phyloP scores from a whole-genome alignment of 92 coral and sea anemone species.

The Paragorgia papillata region DNA sequence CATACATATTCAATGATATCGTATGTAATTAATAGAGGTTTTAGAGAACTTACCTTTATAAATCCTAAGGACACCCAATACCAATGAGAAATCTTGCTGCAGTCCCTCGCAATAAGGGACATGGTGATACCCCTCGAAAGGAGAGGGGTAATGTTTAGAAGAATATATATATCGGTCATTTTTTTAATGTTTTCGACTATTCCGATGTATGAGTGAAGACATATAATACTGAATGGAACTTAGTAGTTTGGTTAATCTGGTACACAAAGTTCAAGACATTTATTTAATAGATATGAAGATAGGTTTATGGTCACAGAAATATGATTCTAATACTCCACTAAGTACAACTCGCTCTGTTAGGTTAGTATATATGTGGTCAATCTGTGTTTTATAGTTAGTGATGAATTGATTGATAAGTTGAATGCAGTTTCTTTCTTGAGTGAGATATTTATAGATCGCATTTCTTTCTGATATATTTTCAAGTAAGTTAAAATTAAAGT shows the following conservation, averaged over 20 bases:
- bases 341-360: slow-evolving; percentile 49
- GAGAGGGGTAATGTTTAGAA: slow-evolving; percentile 12
- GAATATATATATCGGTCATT: not conserved
- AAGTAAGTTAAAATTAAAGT: slow-evolving; percentile 63
- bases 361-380: slow-evolving; percentile 60
- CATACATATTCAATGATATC: not conserved
- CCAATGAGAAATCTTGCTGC: slow-evolving; percentile 20
- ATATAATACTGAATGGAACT: too few relatives aligned
- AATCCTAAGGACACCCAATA: not conserved
- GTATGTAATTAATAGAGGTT: slow-evolving; percentile 9
- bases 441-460: too few relatives aligned
- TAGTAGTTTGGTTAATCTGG: not conserved
- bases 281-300: slow-evolving; percentile 39
- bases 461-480: slow-evolving; percentile 36
- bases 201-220: too few relatives aligned
- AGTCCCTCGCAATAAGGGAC: not conserved
- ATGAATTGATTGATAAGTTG: slow-evolving; percentile 59
- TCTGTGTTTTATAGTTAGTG: slow-evolving; percentile 57
- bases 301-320: slow-evolving; percentile 76
- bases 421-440: slow-evolving; percentile 54
- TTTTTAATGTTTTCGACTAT: not conserved
- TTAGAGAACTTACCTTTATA: slow-evolving; percentile 7
- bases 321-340: slow-evolving; percentile 64
- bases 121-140: slow-evolving; percentile 7
- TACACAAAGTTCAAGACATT: not conserved